These are phyloP conservation scores for Ahaetulla prasina DNA, from an alignment of 2,113 vertebrate species.

Conservation along the genomic window DNA sequence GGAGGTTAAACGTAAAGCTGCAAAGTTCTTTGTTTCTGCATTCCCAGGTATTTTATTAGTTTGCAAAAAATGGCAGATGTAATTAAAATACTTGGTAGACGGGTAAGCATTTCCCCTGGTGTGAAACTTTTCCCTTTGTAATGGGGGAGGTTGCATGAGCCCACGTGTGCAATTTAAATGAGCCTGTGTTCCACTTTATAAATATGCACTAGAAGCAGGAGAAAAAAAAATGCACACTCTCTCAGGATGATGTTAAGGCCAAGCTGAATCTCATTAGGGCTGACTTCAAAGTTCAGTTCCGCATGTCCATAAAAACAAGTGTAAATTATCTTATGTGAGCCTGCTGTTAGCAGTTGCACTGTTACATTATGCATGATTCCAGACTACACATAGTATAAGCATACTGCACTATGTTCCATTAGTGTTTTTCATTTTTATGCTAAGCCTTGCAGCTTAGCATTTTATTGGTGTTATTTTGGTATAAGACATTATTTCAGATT, in stretches of 20 bases:
- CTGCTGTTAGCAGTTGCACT: conserved; percentile 74
- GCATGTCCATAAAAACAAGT: conserved; percentile 79
- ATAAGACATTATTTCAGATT: conserved; percentile 54
- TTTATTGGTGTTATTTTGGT: conserved; percentile 60
- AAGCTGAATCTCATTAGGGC: conserved; percentile 79
- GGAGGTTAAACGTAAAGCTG: not conserved
- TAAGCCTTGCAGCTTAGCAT: conserved; percentile 54
- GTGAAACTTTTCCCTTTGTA: conserved; percentile 31
- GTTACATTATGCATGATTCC: conserved; percentile 78
- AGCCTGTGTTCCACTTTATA: conserved; percentile 63
- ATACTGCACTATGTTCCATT: conserved; percentile 42
- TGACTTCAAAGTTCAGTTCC: conserved; percentile 78
- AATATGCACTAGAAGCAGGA: conserved; percentile 69
- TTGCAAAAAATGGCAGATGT: conserved; percentile 22
- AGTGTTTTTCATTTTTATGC: conserved; percentile 59
- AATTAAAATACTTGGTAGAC: conserved; percentile 29
- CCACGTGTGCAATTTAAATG: conserved; percentile 62
- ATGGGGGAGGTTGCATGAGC: conserved; percentile 34
- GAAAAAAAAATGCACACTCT: conserved; percentile 59
- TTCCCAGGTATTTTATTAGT: not conserved
- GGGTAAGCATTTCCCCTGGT: conserved; percentile 29
- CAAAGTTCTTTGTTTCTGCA: conserved; percentile 11
- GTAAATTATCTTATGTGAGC: conserved; percentile 80
- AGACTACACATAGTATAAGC: conserved; percentile 55
- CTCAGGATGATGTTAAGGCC: conserved; percentile 76